Evolutionary conservation across 2,888 invertebrate genomes (phyloP), one percentile per base, ranked within the genome.

Genomic region (Parasteatoda lunata): DNA sequence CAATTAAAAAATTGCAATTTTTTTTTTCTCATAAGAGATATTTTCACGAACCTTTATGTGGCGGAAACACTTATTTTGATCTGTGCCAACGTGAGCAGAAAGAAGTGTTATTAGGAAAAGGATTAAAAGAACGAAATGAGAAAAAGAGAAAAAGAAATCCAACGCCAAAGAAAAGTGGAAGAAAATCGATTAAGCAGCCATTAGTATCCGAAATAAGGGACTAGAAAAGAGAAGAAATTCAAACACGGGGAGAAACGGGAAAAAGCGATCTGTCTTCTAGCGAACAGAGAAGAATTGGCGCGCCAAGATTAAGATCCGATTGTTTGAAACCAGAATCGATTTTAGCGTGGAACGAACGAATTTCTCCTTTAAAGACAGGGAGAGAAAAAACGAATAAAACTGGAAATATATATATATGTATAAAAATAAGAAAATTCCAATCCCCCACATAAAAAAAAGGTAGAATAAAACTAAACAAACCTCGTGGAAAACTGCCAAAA

Each of bases 261-360:
- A 76, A 80, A 77, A 80, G 80, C 75, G 15, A 80, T 80, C 80
- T 76, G 75, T 80, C 80, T 80, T 86, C 71, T 65, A 30, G 64
- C 59, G 76, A 86, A 77, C 85, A 86, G 85, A 80, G 85, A 86
- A 80, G 85, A 86, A 86, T 86, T 86, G 85, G 85, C 85, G 79
- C 80, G 71, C 70, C 76, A 86, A 86, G 85, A 86, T 86, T 86
- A 86, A 86, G 85, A 86, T 79, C 80, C 80, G 85, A 86, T 86
- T 86, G 85, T 80, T 86, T 86, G 85, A 86, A 86, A 86, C 85
- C 85, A 86, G 80, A 76, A 86, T 86, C 85, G 85, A 86, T 86
- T 79, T 65, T n/a, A 7, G 75, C 64, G 48, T 71, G 30, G 65
- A 84, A 77, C 52, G 72, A 77, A 77, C 77, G 77, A 77, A 77